A percentile compares a stretch with the other conserved stretches of the same genome.
Evolutionary conservation across 2,113 vertebrate species (phyloP).

Genomic region (Thoracochromis brauschi): DNA sequence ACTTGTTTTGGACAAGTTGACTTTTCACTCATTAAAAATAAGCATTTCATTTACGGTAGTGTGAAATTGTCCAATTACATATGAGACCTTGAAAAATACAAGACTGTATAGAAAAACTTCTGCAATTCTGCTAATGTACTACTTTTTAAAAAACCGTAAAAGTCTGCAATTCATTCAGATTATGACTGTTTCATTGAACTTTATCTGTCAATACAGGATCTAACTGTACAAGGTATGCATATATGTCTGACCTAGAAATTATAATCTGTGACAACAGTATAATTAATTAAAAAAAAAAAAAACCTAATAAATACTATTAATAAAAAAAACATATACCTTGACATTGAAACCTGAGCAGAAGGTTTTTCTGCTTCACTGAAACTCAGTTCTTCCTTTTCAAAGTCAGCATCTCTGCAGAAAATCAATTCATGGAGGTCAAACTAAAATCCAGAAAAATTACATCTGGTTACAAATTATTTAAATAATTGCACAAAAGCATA

Average conservation of each 20-base stretch:
- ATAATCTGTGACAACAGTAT: neutral
- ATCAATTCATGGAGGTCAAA: neutral
- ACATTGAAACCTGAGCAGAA: neutral
- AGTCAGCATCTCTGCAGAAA: neutral
- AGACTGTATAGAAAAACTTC: neutral
- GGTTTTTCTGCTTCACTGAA: neutral
- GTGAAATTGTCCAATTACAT: neutral
- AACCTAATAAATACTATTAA: neutral
- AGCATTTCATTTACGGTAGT: neutral
- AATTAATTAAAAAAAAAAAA: fast-evolving
- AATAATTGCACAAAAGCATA: neutral
- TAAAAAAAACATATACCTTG: neutral
- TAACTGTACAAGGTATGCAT: neutral
- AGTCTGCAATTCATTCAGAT: neutral
- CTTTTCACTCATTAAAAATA: neutral
- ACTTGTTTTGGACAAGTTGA: neutral
- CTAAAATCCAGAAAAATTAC: neutral
- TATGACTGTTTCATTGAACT: neutral
- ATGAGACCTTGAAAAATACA: neutral
- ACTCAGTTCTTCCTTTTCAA: neutral
- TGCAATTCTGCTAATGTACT: neutral
- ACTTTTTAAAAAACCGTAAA: neutral
- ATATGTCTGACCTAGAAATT: neutral
- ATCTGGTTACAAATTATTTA: neutral
- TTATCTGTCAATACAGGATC: neutral